Conservation (phyloP, 2,797 vertebrate genomes). For the Microchirus variegatus region DNA sequence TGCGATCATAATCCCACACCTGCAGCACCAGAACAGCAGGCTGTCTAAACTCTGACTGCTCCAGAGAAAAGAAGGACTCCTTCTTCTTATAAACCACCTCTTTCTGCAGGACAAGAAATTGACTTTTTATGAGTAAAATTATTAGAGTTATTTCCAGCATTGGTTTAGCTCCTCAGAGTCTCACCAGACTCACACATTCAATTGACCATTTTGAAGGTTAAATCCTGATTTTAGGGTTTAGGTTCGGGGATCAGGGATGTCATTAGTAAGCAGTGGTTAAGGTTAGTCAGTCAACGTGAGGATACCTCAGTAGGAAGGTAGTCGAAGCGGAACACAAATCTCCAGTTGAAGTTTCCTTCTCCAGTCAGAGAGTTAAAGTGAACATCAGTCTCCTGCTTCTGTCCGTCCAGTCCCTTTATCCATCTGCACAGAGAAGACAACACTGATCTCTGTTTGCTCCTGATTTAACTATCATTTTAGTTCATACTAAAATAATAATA, state of each 20-base stretch:
- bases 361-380: slow-evolving; percentile 96
- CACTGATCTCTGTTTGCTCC: neutral
- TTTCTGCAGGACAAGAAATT: slow-evolving; percentile 63
- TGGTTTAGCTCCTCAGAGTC: too few species aligned
- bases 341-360: slow-evolving; percentile 97
- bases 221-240: too few species aligned
- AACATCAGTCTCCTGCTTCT: slow-evolving; percentile 96
- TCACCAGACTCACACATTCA: neutral
- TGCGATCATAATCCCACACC: slow-evolving; percentile 95
- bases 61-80: slow-evolving; percentile 90
- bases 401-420: slow-evolving; percentile 92
- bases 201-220: neutral
- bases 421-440: slow-evolving; percentile 80
- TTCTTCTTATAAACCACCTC: slow-evolving; percentile 89
- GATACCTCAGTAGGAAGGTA: slow-evolving; percentile 89
- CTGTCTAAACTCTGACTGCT: slow-evolving; percentile 90
- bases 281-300: neutral
- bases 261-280: too few species aligned
- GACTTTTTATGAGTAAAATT: neutral
- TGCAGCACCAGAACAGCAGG: slow-evolving; percentile 89
- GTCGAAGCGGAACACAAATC: slow-evolving; percentile 91
- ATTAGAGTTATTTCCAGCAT: too few species aligned
- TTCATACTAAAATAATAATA: too few species aligned
- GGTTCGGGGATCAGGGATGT: too few species aligned
- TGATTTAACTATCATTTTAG: too few species aligned